Base-by-base conservation (phyloP, 2,797 vertebrate genomes). In the Neomorphus geoffroyi region DNA sequence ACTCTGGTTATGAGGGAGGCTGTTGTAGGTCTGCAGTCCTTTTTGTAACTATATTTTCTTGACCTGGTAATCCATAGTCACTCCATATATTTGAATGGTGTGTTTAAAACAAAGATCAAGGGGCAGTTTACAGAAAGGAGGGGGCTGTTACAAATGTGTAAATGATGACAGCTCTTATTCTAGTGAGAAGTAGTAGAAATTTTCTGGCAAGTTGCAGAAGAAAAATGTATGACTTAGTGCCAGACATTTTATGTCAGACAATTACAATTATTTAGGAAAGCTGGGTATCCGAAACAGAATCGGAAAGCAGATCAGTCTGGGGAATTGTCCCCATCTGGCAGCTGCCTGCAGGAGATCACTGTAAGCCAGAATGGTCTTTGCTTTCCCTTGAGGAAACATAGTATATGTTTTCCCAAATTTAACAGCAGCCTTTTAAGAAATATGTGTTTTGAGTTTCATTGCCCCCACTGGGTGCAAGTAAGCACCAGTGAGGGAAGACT, bases 301-400 rank as follows among this genome's bases (percentile, higher is more conserved):
- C 54, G 3, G 84, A 95, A 93, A 86, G 58, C 85, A 93, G 53
- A 96, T 90, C 86, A 80, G 91, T 94, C 95, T 96, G 58, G 94
- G 89, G 89, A 96, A 88, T 95, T 88, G 92, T 92, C 88, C 92
- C 92, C 78, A 93, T 94, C 91, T 95, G 95, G 91, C 92, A 93
- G 56, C 80, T 96, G 69, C 86, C 93, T 95, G 53, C 83, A 93
- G 71, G 82, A 92, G 88, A 90, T 94, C 86, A 88, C 62, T 95
- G 71, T 54, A 65, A 93, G 75, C 62, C 80, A 81, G 86, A 83
- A 62, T 19, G 39, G 75, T 92, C 78, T 93, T 86, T 74, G 53
- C 15, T 87, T 85, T 84, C 28, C 60, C 33, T 21, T 39, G 30
- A 83, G 39, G 14, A 41, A 41, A 41, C 39, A 87, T 96, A 89